These are phyloP conservation scores for Hemiscyllium ocellatum DNA, from an alignment of 2,113 vertebrate species.

Conservation along the genomic window DNA sequence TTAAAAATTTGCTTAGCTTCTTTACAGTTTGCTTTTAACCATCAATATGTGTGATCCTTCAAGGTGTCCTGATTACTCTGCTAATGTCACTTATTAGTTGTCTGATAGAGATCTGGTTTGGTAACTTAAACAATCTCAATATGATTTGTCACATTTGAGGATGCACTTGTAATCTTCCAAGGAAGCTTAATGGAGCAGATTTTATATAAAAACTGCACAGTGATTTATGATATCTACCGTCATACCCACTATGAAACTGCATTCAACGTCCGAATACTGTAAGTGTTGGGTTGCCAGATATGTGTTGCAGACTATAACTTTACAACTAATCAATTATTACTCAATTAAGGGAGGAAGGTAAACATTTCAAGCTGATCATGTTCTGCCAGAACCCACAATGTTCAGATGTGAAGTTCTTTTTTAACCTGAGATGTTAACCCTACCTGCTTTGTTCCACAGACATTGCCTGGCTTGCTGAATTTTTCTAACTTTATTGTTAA, in stretches of 20 bases:
- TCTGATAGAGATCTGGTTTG: constrained; percentile 44
- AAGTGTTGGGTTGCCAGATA: not conserved
- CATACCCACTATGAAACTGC: not conserved
- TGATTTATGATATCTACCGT: constrained; percentile 40
- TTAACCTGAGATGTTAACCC: not conserved
- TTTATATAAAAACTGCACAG: constrained; percentile 28
- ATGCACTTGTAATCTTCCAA: constrained; percentile 43
- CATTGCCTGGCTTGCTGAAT: not conserved
- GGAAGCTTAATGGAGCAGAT: constrained; percentile 47
- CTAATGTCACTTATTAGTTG: constrained; percentile 22
- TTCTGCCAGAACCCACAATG: not conserved
- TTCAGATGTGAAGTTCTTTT: not conserved
- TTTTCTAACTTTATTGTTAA: not conserved
- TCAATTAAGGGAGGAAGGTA: constrained; percentile 7
- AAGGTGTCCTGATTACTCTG: not conserved
- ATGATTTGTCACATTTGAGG: constrained; percentile 40
- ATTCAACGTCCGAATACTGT: not conserved
- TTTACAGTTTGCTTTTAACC: not conserved
- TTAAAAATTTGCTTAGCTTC: not conserved
- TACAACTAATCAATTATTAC: not conserved
- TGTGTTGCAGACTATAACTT: not conserved
- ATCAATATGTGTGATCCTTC: not conserved
- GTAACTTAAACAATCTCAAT: constrained; percentile 41
- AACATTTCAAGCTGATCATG: not conserved
- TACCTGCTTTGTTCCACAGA: not conserved